Percentiles rank a stretch among this genome's conserved stretches.
These are phyloP conservation scores for Daubentonia madagascariensis DNA, from an alignment of 2,113 vertebrate species.

Conservation along the genomic window DNA sequence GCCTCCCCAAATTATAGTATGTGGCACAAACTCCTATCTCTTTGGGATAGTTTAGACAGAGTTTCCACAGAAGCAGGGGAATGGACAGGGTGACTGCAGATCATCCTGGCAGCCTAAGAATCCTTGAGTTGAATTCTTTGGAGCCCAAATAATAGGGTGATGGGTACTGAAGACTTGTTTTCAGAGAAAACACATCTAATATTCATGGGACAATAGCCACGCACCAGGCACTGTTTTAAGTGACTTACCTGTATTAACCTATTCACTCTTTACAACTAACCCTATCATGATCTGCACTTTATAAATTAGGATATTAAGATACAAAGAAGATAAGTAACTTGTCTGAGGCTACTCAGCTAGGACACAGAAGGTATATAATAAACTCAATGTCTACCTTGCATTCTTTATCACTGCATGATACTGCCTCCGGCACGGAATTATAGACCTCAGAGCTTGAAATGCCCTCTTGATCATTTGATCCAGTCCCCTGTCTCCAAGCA, in stretches of 20 bases:
- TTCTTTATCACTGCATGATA: not conserved
- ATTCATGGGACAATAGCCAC: not conserved
- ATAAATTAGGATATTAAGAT: not conserved
- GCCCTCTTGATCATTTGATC: not conserved
- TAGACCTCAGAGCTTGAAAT: not conserved
- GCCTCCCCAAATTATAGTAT: not conserved
- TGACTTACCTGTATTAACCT: not conserved
- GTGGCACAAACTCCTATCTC: not conserved
- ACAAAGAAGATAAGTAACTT: not conserved
- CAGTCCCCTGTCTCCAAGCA: not conserved
- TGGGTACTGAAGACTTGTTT: not conserved
- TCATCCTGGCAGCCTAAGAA: not conserved
- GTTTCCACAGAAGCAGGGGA: not conserved
- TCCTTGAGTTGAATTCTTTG: not conserved
- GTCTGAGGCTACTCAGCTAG: not conserved
- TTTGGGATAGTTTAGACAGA: conserved; percentile 33
- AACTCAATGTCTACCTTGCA: not conserved
- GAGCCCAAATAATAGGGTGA: not conserved
- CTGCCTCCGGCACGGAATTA: not conserved
- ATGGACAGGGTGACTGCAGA: not conserved
- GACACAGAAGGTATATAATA: not conserved
- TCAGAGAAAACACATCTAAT: conserved; percentile 35
- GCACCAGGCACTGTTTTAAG: not conserved
- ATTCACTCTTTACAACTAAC: not conserved
- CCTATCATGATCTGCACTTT: not conserved